These are phyloP conservation scores for Panzeria rudis DNA, from an alignment of 2,888 invertebrate species.

Conservation along the genomic window DNA sequence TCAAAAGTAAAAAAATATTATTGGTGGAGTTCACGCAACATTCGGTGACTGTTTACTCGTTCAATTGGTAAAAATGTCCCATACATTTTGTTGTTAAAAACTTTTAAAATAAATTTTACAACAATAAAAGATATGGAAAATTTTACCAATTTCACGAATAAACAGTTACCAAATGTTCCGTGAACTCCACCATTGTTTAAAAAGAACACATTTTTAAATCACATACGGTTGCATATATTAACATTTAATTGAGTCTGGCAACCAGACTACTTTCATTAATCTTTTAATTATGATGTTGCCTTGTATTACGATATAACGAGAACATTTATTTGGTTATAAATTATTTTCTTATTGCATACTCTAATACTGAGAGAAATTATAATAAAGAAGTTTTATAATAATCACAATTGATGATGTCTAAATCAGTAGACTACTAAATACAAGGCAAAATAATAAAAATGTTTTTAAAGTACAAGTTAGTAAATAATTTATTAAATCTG, in stretches of 20 bases:
- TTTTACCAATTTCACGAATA: too few relatives aligned
- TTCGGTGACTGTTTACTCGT: too few relatives aligned
- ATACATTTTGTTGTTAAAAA: too few relatives aligned
- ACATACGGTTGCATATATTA: background rate
- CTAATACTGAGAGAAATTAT: background rate
- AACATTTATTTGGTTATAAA: slow-evolving; percentile 15
- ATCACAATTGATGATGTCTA: background rate
- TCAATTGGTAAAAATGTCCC: too few relatives aligned
- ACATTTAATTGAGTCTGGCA: slow-evolving; percentile 11
- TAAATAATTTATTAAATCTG: background rate
- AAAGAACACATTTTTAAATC: background rate
- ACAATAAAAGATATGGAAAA: too few relatives aligned
- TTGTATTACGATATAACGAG: too few relatives aligned
- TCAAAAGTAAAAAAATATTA: background rate
- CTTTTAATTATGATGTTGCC: background rate
- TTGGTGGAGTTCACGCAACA: too few relatives aligned
- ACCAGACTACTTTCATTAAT: slow-evolving; percentile 2
- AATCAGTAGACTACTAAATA: background rate
- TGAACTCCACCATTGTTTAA: background rate
- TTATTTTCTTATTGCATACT: background rate
- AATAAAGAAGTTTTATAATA: background rate
- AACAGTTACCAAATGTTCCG: too few relatives aligned
- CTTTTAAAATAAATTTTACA: too few relatives aligned
- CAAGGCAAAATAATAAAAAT: background rate
- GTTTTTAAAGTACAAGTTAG: background rate